These are phyloP conservation scores for Loris lydekkerianus DNA, from an alignment of 2,797 vertebrate species.

Conservation along the genomic window DNA sequence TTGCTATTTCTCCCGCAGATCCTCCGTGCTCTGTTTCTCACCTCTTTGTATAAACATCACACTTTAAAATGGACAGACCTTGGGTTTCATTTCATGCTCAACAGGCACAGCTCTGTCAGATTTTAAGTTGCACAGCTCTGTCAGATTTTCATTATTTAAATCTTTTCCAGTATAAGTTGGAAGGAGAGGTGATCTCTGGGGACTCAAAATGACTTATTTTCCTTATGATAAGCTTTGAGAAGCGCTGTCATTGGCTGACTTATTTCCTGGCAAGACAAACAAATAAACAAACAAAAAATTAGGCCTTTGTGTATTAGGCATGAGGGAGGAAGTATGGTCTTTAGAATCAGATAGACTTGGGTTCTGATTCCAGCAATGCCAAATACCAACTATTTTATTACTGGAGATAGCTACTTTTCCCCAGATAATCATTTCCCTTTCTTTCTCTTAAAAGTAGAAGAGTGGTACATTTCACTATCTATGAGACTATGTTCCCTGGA, in stretches of 20 bases:
- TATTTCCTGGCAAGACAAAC: constrained; percentile 33
- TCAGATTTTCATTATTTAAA: constrained; percentile 53
- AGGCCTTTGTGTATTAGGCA: neutral
- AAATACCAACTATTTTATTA: neutral
- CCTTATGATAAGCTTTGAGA: constrained; percentile 11
- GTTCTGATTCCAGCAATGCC: neutral
- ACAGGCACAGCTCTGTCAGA: neutral
- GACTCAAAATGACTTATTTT: constrained; percentile 56
- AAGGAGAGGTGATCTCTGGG: neutral
- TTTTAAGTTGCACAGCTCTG: constrained; percentile 11
- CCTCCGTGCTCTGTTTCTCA: neutral
- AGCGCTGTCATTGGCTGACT: constrained; percentile 11
- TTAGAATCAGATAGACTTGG: neutral
- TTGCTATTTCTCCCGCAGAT: constrained; percentile 39
- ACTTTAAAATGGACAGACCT: constrained; percentile 48
- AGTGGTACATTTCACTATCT: neutral
- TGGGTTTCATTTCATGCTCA: constrained; percentile 32
- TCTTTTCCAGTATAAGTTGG: constrained; percentile 13
- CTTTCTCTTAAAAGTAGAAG: neutral
- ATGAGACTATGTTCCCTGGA: neutral
- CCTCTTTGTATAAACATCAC: constrained; percentile 43
- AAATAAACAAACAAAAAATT: neutral
- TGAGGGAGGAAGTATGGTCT: neutral
- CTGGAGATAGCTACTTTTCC: neutral
- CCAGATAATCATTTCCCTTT: neutral